phyloP scores from a whole-genome alignment of 2,113 vertebrate species.

The Argyrosomus japonicus region DNA sequence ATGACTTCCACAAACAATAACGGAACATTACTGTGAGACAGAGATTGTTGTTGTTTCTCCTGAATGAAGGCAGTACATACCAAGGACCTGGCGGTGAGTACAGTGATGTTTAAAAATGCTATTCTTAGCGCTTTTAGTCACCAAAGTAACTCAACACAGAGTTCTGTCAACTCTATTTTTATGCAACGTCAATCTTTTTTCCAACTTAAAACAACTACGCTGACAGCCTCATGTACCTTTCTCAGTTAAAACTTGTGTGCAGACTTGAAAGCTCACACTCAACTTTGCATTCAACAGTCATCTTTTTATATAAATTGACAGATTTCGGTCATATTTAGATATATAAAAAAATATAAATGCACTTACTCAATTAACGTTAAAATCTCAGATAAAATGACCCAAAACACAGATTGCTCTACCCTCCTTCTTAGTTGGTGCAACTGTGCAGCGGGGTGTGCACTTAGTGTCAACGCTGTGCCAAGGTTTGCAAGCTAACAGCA shows the following conservation, averaged over 20 bases:
- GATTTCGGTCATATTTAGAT: not conserved
- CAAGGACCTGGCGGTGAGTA: not conserved
- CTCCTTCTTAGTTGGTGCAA: conserved; percentile 7
- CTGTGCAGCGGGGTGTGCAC: conserved; percentile 30
- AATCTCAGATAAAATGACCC: conserved; percentile 11
- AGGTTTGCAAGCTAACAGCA: conserved; percentile 52
- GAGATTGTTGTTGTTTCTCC: not conserved
- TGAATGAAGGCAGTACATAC: not conserved
- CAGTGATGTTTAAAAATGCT: conserved; percentile 7
- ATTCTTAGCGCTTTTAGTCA: conserved; percentile 17
- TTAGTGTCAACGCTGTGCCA: conserved; percentile 40
- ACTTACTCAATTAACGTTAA: not conserved
- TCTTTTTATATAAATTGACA: not conserved
- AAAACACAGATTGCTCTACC: conserved; percentile 15
- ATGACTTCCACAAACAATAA: conserved; percentile 31
- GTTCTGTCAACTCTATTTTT: not conserved
- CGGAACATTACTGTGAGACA: not conserved
- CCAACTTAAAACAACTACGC: conserved; percentile 1
- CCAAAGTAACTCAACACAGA: not conserved
- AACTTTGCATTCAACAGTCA: not conserved
- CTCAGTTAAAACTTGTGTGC: not conserved
- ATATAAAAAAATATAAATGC: not conserved
- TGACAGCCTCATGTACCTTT: not conserved
- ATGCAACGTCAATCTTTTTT: not conserved
- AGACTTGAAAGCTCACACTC: not conserved